Conservation (phyloP, 2,113 vertebrate genomes). For the Macroglossus sobrinus region DNA sequence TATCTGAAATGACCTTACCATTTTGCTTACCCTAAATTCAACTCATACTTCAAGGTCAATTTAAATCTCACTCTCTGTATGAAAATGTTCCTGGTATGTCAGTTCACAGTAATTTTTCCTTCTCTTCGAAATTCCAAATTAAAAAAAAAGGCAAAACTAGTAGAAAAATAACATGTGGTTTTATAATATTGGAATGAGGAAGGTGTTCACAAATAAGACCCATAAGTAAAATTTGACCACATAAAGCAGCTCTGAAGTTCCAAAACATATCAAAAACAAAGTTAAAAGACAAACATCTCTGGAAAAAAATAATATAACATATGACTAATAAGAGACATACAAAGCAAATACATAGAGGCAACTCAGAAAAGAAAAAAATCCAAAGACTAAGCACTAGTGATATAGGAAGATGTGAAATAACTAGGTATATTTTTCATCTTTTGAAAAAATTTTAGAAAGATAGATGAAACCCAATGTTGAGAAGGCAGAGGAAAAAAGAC, state of each 20-base stretch:
- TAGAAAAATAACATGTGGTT: not conserved
- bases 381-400: not conserved
- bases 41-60: not conserved
- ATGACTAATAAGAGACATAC: not conserved
- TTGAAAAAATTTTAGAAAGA: conserved; percentile 4
- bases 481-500: not conserved
- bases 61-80: not conserved
- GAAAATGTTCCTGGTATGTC: not conserved
- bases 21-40: conserved; percentile 8
- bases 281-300: conserved; percentile 14
- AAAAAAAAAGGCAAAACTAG: not conserved
- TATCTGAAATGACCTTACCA: not conserved
- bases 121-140: conserved; percentile 14
- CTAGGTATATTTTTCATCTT: not conserved
- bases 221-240: not conserved
- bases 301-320: not conserved
- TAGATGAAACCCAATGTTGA: not conserved
- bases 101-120: conserved; percentile 18
- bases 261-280: not conserved
- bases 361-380: conserved; percentile 16
- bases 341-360: not conserved
- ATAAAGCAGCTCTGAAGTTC: not conserved
- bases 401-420: conserved; percentile 27
- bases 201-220: not conserved
- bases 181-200: not conserved